Conservation (phyloP, 2,113 vertebrate species). For the Cnemophilus loriae region DNA sequence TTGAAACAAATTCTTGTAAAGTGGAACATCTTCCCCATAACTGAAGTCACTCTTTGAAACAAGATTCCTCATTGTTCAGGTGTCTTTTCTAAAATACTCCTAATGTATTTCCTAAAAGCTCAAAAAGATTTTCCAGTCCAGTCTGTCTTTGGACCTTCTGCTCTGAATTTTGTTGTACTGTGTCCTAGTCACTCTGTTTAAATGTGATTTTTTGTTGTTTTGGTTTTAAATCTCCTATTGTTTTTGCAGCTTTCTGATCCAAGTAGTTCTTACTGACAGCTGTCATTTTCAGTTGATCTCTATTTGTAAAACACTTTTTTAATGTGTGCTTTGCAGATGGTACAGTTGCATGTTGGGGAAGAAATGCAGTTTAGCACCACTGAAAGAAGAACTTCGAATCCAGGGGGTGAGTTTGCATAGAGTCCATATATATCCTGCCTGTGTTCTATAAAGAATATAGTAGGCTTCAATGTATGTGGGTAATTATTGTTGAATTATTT, state of each 20-base stretch:
- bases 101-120: background rate
- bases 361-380: conserved; percentile 93
- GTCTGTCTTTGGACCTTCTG: background rate
- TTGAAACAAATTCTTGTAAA: background rate
- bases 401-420: conserved; percentile 83
- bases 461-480: background rate
- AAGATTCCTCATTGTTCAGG: background rate
- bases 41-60: background rate
- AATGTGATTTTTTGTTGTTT: background rate
- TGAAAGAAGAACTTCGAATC: conserved; percentile 94
- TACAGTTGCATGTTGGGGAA: conserved; percentile 99
- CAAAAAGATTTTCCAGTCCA: background rate
- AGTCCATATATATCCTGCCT: background rate
- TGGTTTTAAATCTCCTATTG: background rate
- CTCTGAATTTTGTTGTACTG: background rate
- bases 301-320: background rate
- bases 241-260: background rate
- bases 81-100: background rate
- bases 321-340: conserved; percentile 78
- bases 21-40: background rate
- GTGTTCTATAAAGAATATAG: background rate
- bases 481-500: background rate
- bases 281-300: background rate
- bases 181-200: background rate
- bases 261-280: background rate